Evolutionary conservation across 2,113 vertebrate species (phyloP), one percentile per base, ranked within the genome.

Genomic region (Oxygymnocypris stewartii): DNA sequence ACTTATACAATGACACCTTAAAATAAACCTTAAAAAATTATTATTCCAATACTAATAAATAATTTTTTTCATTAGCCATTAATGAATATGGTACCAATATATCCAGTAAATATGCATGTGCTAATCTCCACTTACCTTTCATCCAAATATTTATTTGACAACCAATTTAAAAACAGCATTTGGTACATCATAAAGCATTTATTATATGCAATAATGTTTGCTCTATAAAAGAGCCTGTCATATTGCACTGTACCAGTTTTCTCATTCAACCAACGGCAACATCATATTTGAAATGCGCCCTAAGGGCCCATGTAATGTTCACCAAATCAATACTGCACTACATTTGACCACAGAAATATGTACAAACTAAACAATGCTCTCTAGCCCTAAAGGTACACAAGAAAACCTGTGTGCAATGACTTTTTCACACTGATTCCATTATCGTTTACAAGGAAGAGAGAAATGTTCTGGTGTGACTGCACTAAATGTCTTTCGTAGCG

Each of bases 131-230:
- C 1, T 61, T 42, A 79, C 4, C 20, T 65, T 18, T 31, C 31
- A 28, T 28, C 12, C 3, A 82, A 82, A 82, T 42, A 67, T 82
- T 82, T 67, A 82, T 82, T 82, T 47, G 59, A 82, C 79, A n/a
- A 82, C 59, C 12, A 0, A 63, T 61, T 31, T 59, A 79, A 63
- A 79, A 80, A 63, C 79, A 63, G 23, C 10, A 40, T 44, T 81
- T 63, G 78, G 35, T 63, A 61, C 78, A 80, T 44, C 37, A 59
- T 40, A n/a, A 42, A 42, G 12, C 57, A 61, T n/a, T 63, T 63
- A 14, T 25, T 44, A 44, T 79, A 79, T 59, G 20, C 31, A 79
- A n/a, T 28, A 8, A 63, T 16, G 35, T n/a, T 23, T 61, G 2
- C 10, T 42, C 79, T 80, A 13, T 2, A 61, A 61, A 79, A 10